phyloP scores from a whole-genome alignment of 2,113 vertebrate species.

The Triplophysa rosa region DNA sequence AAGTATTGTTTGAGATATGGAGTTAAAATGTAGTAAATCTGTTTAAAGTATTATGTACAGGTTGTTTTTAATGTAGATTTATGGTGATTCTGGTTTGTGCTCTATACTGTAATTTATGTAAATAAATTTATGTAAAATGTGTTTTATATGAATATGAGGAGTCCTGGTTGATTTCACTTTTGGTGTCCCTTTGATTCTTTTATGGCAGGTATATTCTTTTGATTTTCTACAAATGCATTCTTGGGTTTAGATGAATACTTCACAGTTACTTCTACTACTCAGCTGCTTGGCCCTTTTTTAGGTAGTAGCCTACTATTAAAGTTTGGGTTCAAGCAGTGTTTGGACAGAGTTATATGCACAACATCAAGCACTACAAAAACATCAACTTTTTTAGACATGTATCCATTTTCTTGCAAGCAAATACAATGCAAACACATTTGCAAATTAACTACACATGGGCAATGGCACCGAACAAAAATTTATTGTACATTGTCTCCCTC shows the following conservation, averaged over 20 bases:
- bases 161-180: slow-evolving; percentile 31
- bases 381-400: neutral
- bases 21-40: slow-evolving; percentile 77
- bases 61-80: slow-evolving; percentile 80
- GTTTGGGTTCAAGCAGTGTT: no score
- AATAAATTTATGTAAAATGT: slow-evolving; percentile 92
- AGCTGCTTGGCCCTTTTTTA: no score
- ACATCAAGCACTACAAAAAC: neutral
- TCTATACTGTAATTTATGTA: slow-evolving; percentile 87
- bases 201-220: slow-evolving; percentile 30
- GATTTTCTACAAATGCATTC: neutral
- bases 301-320: no score
- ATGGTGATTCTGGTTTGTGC: slow-evolving; percentile 81
- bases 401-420: neutral
- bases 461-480: neutral
- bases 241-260: neutral
- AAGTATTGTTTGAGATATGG: slow-evolving; percentile 74
- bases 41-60: slow-evolving; percentile 78
- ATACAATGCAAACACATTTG: neutral
- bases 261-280: neutral
- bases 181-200: slow-evolving; percentile 37
- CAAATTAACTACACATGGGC: neutral
- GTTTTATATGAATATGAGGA: slow-evolving; percentile 76
- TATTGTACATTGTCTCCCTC: slow-evolving; percentile 30
- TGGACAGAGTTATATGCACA: no score